Percentiles rank a stretch among this genome's conserved stretches.
These are phyloP conservation scores for Prietella phreatophila DNA, from an alignment of 2,113 vertebrate species.

Conservation along the genomic window DNA sequence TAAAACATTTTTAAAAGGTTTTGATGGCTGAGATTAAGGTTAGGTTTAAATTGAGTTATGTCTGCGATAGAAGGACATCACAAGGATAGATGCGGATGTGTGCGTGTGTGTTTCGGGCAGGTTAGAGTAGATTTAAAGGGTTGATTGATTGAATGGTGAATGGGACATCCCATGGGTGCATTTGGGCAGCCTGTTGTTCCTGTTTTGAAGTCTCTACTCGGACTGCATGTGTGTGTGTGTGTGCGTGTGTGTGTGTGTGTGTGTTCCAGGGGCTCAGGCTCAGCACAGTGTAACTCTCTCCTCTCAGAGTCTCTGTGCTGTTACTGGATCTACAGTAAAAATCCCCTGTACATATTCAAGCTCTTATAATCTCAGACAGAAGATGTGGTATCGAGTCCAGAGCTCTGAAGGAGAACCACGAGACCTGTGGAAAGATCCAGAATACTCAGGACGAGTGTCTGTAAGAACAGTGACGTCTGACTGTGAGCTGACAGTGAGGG, in stretches of 20 bases:
- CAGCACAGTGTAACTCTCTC: background rate
- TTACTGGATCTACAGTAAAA: constrained; percentile 32
- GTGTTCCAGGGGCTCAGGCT: constrained; percentile 9
- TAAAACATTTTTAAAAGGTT: background rate
- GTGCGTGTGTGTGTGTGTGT: constrained; percentile 34
- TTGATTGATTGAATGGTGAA: constrained; percentile 69
- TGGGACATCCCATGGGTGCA: constrained; percentile 69
- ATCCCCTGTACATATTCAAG: background rate
- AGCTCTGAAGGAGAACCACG: background rate
- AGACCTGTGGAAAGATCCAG: background rate
- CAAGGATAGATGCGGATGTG: background rate
- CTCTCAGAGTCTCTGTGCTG: constrained; percentile 11
- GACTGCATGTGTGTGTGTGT: constrained; percentile 50
- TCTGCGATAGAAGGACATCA: background rate
- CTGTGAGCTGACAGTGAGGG: constrained; percentile 1
- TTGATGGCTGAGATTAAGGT: background rate
- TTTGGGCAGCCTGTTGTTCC: constrained; percentile 65
- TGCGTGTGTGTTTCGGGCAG: constrained; percentile 18
- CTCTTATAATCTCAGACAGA: background rate
- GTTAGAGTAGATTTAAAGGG: constrained; percentile 32
- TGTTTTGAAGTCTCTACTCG: constrained; percentile 64
- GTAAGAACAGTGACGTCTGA: background rate
- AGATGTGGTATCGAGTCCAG: constrained; percentile 20
- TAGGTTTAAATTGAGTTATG: background rate
- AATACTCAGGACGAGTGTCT: constrained; percentile 6